Percentiles rank a stretch among this genome's conserved stretches.
These are phyloP conservation scores for Anguilla rostrata DNA, from an alignment of 2,113 vertebrate genomes.

Conservation along the genomic window DNA sequence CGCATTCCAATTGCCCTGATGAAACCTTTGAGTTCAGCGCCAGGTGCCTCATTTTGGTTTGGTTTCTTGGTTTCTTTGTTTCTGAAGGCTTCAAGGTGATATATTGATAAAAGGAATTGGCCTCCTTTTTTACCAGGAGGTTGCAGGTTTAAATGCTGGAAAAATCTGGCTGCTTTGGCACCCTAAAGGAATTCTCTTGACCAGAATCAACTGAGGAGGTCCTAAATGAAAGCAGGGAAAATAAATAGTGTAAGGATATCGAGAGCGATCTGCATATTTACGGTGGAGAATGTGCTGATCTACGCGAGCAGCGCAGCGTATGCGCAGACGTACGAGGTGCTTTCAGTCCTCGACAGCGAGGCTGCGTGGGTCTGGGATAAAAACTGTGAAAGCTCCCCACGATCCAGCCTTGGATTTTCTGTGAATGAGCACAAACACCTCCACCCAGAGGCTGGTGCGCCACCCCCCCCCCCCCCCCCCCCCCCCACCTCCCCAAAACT, in stretches of 20 bases:
- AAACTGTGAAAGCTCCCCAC: not conserved
- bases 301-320: not conserved
- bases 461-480: not conserved
- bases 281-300: not conserved
- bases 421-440: conserved; percentile 16
- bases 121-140: not conserved
- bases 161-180: not conserved
- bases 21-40: not conserved
- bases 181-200: not conserved
- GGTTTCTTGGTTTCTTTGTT: not conserved
- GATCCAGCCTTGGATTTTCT: not conserved
- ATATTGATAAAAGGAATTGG: not conserved
- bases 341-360: not conserved
- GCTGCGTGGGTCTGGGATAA: not conserved
- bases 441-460: conserved; percentile 17
- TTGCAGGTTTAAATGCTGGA: not conserved
- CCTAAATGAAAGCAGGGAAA: not conserved
- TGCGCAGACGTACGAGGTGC: not conserved
- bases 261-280: not conserved
- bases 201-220: not conserved
- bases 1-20: not conserved
- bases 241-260: not conserved
- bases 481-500: not conserved
- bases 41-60: not conserved
- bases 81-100: not conserved